Base-by-base conservation (phyloP, 1,140 invertebrate genomes). In the Euura saliciscinereae region DNA sequence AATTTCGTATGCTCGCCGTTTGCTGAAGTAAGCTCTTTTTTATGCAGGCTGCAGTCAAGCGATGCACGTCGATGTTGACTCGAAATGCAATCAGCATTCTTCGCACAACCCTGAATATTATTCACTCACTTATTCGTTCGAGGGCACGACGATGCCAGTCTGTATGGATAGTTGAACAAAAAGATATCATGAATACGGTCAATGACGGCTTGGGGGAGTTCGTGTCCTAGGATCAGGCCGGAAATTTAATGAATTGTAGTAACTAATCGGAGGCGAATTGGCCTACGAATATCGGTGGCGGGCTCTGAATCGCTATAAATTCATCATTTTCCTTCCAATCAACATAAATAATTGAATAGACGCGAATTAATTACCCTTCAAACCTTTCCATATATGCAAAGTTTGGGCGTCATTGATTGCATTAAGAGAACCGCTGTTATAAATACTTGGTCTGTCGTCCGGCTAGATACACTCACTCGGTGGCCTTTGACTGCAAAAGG, bases 341-440 rank as follows among this genome's bases (percentile, higher is more conserved):
- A n/a, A 44, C 68, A 45, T 69, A 69, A 8, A 43, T 69, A 43
- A 69, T 69, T 10, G 43, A 28, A 69, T 45, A 69, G 43, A 44
- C 5, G 10, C 11, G 65, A 28, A 51, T 45, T 46, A 73, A 71
- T 68, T 73, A 66, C 45, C 68, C 67, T 73, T 74, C 45, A 74
- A 76, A 78, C 78, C 73, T 73, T 82, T 75, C 45, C 64, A 81
- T 81, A 77, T 45, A 80, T 77, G 78, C 80, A 77, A 76, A 72
- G 70, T 77, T 78, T 68, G 45, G 66, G 76, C 73, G 77, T 42
- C 43, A 0, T 28, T 67, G 4, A 28, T 8, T 13, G 7, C 66
- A 59, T 78, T 78, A 78, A 81, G 78, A 74, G 71, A 76, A 73
- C 74, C 72, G 75, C 73, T 76, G 71, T 85, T 85, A 86, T 86